A percentile compares a stretch with the other conserved stretches of the same genome.
Evolutionary conservation across 35 echinoderm and acorn worm genomes (phyloP).

Genomic region (Heliocidaris tuberculata): DNA sequence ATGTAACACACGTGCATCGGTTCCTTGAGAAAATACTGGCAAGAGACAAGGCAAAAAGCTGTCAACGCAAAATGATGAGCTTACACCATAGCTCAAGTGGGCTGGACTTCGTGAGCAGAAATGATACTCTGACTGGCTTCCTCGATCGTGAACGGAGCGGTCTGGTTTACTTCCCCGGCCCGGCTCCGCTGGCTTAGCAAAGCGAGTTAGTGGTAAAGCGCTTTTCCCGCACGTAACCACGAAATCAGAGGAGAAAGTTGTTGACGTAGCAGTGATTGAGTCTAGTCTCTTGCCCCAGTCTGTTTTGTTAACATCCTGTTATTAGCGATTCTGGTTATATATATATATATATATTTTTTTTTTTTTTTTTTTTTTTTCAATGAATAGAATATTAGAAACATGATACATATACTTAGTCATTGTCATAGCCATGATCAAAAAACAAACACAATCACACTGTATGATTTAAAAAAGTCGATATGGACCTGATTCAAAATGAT

Average conservation of each 20-base stretch:
- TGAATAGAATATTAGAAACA: too few relatives aligned
- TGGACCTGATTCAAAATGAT: too few relatives aligned
- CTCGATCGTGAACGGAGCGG: neutral
- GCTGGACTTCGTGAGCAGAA: neutral
- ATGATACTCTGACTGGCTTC: too few relatives aligned
- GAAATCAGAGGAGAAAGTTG: neutral
- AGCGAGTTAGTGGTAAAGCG: too few relatives aligned
- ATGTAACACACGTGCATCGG: conserved; percentile 52
- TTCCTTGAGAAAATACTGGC: neutral
- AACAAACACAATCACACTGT: too few relatives aligned
- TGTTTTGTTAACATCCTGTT: too few relatives aligned
- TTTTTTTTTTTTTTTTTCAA: too few relatives aligned
- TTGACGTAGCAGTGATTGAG: conserved; percentile 36
- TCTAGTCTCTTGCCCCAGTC: conserved; percentile 1
- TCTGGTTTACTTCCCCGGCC: neutral
- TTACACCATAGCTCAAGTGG: neutral
- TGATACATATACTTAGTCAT: too few relatives aligned
- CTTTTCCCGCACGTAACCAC: neutral
- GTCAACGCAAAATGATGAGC: neutral
- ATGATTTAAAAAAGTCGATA: too few relatives aligned
- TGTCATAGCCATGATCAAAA: too few relatives aligned
- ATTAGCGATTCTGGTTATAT: too few relatives aligned
- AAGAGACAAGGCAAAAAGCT: neutral
- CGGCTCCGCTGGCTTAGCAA: neutral
- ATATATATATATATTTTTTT: too few relatives aligned